A percentile compares a stretch with the other conserved stretches of the same genome.
phyloP scores from a whole-genome alignment of 1,140 invertebrate species.

The Tetramorium alpestre region DNA sequence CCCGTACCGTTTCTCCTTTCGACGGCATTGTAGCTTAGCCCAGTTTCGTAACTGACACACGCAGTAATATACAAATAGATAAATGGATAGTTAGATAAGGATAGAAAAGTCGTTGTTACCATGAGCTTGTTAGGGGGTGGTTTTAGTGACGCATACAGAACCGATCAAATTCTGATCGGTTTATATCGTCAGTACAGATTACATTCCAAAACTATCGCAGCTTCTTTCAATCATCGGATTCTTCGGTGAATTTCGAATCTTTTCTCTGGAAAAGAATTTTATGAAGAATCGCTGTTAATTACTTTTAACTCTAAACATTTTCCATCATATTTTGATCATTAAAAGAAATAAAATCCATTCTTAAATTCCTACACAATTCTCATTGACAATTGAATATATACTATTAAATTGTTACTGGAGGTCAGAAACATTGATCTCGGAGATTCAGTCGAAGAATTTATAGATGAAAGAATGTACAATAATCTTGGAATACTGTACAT shows the following conservation, averaged over 20 bases:
- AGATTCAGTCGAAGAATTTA: constrained; percentile 34
- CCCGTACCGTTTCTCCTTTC: neutral
- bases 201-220: constrained; percentile 23
- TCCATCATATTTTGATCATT: neutral
- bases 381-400: neutral
- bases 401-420: neutral
- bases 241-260: neutral
- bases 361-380: neutral
- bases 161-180: constrained; percentile 62
- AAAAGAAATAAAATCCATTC: neutral
- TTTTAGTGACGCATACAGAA: constrained; percentile 74
- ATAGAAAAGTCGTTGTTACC: constrained; percentile 52
- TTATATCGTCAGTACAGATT: constrained; percentile 52
- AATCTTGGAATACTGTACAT: constrained; percentile 34
- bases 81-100: constrained; percentile 39
- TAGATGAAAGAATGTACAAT: constrained; percentile 18
- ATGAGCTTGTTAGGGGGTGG: constrained; percentile 77
- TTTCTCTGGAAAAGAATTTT: neutral
- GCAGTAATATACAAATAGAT: constrained; percentile 18
- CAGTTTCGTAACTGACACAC: constrained; percentile 39
- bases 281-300: neutral
- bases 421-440: neutral
- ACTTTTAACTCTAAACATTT: neutral
- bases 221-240: constrained; percentile 35
- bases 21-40: constrained; percentile 27